Conservation (phyloP, 2,113 vertebrate genomes). For the Phasianus colchicus region DNA sequence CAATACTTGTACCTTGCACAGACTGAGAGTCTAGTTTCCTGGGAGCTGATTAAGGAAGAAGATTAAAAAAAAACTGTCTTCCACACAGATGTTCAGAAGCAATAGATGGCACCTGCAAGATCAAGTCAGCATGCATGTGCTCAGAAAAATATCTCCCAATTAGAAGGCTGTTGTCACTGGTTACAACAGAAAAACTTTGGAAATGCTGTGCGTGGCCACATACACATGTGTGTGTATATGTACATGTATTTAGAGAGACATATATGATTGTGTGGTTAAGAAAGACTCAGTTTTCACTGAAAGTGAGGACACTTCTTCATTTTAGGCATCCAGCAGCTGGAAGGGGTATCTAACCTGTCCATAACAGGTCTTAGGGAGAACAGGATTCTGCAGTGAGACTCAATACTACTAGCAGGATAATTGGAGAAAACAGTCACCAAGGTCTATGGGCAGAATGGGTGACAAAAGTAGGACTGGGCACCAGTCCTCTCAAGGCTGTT, state of each 20-base stretch:
- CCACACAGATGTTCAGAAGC: conserved; percentile 66
- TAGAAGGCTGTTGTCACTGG: conserved; percentile 47
- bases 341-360: not conserved
- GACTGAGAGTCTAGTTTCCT: conserved; percentile 56
- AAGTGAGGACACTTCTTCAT: not conserved
- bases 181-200: conserved; percentile 35
- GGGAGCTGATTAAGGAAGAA: conserved; percentile 74
- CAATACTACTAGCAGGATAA: fast-evolving
- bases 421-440: not conserved
- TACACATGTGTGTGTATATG: not conserved
- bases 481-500: not conserved
- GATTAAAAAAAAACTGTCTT: conserved; percentile 71
- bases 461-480: not conserved
- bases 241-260: not conserved
- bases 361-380: not conserved
- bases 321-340: not conserved
- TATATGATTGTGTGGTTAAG: not conserved
- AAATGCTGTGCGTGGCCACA: not conserved
- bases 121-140: conserved; percentile 6
- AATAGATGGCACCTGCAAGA: conserved; percentile 56
- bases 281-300: not conserved
- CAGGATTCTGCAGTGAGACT: not conserved
- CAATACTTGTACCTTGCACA: conserved; percentile 30
- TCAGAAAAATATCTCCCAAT: conserved; percentile 68
- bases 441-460: fast-evolving